Base-by-base conservation (phyloP, 2,113 vertebrate species). In the Miniopterus natalensis region DNA sequence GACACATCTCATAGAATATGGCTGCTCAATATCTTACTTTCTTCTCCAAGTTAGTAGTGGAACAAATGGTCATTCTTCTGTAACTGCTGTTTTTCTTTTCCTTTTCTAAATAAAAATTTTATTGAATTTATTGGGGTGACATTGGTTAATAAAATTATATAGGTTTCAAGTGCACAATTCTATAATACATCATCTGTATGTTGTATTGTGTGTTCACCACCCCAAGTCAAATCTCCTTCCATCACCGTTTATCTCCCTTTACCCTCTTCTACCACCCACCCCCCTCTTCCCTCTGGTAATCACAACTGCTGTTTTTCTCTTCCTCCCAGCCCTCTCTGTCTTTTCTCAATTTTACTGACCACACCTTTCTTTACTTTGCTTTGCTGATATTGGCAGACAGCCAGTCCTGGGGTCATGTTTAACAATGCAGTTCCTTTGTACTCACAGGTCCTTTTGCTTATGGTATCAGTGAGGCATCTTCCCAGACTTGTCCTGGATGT, bases 401-500 rank as follows among this genome's bases (percentile, higher is more conserved):
- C 65, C 90, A 95, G 55, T 42, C 40, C 59, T 71, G 47, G 45
- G 29, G n/a, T 66, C 68, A 80, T 31, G 45, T 77, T 21, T 63
- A 93, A 96, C 80, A 96, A 94, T 79, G 36, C 86, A 59, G 71
- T 77, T 61, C 31, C 59, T 96, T 93, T 96, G 73, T 92, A 75
- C 20, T 74, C 57, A 93, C 47, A 90, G 47, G 40, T 87, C 17
- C 55, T 94, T 86, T 95, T 63, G 55, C 75, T 81, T 81, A n/a
- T 51, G 27, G 14, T 65, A 90, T 96, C 88, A 84, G 5, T 61
- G 80, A 92, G 51, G 51, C 23, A 79, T 3, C 74, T 83, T 96
- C 20, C 23, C 65, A 70, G 53, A 85, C 61, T 77, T 90, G 51
- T 84, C 74, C 51, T 95, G 25, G 15, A 84, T 84, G 8, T 84